Conservation (phyloP, 2,797 vertebrate species). For the Gastrophryne carolinensis region DNA sequence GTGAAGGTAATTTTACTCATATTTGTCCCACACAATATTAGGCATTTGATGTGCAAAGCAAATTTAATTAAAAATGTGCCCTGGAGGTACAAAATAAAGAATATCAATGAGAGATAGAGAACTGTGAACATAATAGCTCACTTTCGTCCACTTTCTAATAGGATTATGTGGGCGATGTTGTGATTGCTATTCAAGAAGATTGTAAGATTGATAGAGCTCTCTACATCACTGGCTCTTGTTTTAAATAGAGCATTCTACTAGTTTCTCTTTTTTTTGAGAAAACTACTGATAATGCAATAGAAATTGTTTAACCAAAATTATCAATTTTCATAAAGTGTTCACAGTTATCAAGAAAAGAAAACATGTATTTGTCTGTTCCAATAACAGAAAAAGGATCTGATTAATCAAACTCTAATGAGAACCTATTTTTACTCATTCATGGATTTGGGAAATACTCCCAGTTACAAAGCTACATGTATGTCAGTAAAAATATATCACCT, state of each 20-base stretch:
- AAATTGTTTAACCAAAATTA: not conserved
- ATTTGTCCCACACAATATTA: conserved; percentile 8
- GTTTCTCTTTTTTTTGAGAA: not conserved
- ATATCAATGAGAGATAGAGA: conserved; percentile 30
- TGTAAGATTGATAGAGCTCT: conserved; percentile 23
- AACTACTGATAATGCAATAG: conserved; percentile 1
- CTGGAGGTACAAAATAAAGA: conserved; percentile 8
- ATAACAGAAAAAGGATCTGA: too few species aligned
- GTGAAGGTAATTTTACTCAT: conserved; percentile 32
- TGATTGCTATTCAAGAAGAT: conserved; percentile 20
- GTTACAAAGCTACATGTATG: too few species aligned
- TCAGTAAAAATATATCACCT: too few species aligned
- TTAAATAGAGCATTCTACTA: not conserved
- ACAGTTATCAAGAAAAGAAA: too few species aligned
- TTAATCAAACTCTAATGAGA: too few species aligned
- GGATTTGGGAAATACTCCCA: too few species aligned
- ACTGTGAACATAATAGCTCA: conserved; percentile 30
- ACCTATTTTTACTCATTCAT: too few species aligned
- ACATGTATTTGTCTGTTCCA: too few species aligned
- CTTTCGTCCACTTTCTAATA: conserved; percentile 23
- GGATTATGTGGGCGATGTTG: conserved; percentile 15
- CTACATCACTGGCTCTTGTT: not conserved
- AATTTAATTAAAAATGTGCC: conserved; percentile 29
- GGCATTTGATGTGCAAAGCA: conserved; percentile 32
- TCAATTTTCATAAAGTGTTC: not conserved